Base-by-base conservation (phyloP, 2,797 vertebrate species). In the Gymnopithys bicolor region DNA sequence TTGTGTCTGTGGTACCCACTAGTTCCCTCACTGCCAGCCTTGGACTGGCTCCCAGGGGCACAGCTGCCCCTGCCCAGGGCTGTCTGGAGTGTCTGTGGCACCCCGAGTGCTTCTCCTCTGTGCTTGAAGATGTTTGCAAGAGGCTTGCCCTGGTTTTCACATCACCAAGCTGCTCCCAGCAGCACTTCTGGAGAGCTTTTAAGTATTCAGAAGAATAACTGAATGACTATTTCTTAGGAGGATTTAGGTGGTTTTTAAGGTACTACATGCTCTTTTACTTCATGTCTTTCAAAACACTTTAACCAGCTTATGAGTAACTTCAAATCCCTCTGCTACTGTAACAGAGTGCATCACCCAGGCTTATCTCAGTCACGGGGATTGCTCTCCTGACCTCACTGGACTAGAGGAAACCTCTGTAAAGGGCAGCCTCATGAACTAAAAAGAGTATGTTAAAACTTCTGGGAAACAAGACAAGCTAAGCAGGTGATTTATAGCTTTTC, bases 1-100 rank as follows among this genome's bases (percentile, higher is more conserved):
- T 9, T 1, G 0, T 3, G 14, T 17, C 13, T 17, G n/a, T 0
- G 3, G 41, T 9, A 19, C 28, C 17, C 12, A 0, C 74, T 35
- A 11, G 17, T 58, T 46, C 60, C 53, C 19, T 70, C 0, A 0
- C 15, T 62, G 6, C 55, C 1, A 1, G 27, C 51, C 77, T 63
- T 23, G 13, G 24, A 11, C 22, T 7, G 63, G 8, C 14, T 6
- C n/a, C 6, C 48, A 2, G 30, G 70, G 63, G 28, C 55, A 55
- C 33, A 51, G 30, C 66, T 82, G 51, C 2, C 8, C 59, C 52
- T 0, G 0, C n/a, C 3, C 73, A 41, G 37, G 22, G 49, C 3
- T 2, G 19, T 6, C 48, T 58, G 25, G 1, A 71, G 43, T 2
- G 4, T 15, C 24, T 53, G 51, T 69, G 81, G 35, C n/a, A 5